phyloP scores from a whole-genome alignment of 2,888 invertebrate genomes.

The Copidosoma aretas region DNA sequence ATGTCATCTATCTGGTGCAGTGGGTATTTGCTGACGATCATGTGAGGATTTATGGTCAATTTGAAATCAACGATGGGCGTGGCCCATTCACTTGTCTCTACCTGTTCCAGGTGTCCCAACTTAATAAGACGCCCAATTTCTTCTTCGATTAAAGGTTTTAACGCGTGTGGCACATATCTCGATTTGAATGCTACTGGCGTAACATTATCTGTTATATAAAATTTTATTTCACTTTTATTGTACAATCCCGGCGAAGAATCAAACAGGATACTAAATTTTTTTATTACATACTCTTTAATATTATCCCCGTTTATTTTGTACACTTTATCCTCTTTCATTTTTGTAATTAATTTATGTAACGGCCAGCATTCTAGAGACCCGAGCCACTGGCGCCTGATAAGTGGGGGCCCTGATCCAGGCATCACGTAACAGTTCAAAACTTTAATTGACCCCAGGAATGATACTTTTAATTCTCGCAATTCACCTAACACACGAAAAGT shows the following conservation, averaged over 20 bases:
- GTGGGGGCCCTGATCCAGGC: not conserved
- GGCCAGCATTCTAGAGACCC: not conserved
- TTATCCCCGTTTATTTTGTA: too few species aligned
- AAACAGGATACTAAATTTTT: too few species aligned
- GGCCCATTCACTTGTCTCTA: slow-evolving; percentile 48
- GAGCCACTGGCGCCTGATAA: not conserved
- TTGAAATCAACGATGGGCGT: slow-evolving; percentile 50
- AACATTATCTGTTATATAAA: too few species aligned
- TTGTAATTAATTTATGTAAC: not conserved
- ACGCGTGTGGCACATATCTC: too few species aligned
- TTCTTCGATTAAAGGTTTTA: too few species aligned
- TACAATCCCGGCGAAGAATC: too few species aligned
- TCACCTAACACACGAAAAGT: not conserved
- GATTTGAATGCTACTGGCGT: too few species aligned
- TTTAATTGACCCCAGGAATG: not conserved
- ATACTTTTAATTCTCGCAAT: not conserved
- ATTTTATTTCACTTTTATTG: too few species aligned
- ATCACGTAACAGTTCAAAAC: not conserved
- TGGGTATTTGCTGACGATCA: slow-evolving; percentile 39
- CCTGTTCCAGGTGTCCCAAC: too few species aligned
- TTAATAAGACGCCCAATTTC: too few species aligned
- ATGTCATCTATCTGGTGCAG: slow-evolving; percentile 19
- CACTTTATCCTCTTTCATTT: too few species aligned
- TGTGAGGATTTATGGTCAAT: slow-evolving; percentile 42
- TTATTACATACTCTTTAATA: too few species aligned